Evolutionary conservation across 2,888 invertebrate genomes (phyloP), one percentile per base, ranked within the genome.

Genomic region (Phymatocera aterrima): DNA sequence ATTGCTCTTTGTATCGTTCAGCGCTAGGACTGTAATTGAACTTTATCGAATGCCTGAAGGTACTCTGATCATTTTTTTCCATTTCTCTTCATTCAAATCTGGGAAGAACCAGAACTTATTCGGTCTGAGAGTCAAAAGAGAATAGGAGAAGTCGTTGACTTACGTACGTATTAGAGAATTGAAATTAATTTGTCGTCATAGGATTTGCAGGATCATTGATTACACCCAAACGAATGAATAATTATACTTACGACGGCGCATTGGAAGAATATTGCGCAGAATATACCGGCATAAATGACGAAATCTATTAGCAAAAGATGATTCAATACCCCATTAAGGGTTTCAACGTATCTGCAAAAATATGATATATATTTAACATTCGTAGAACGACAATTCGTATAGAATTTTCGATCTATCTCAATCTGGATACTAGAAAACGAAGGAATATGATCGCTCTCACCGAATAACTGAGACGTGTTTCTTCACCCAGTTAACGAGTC

Each of bases 161-260:
- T n/a, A n/a, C n/a, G n/a, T n/a, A n/a, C n/a, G n/a, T n/a, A n/a
- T n/a, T n/a, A n/a, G n/a, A n/a, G n/a, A 51, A 51, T 51, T 10
- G 51, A 21, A 21, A 51, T 51, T 21, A 10, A 51, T 51, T 21
- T 51, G 12, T 15, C 28, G 8, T 28, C 24, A 28, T n/a, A 4
- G 2, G 4, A 0, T 28, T 3, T 40, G 40, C 12, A 28, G 15
- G 24, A 57, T 12, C 28, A 15, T 24, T 57, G 4, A 10, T 1
- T 15, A 8, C 3, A 57, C 15, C 15, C n/a, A n/a, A n/a, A n/a
- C n/a, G n/a, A n/a, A n/a, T n/a, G n/a, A n/a, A n/a, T n/a, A n/a
- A 54, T 54, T 18, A 31, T 72, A 51, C 72, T 72, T 28, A 72
- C 72, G 34, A 72, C 51, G 5, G 24, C 34, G 21, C 51, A 72